Evolutionary conservation across 2,113 vertebrate genomes (phyloP).

Genomic region (Lepisosteus oculatus): DNA sequence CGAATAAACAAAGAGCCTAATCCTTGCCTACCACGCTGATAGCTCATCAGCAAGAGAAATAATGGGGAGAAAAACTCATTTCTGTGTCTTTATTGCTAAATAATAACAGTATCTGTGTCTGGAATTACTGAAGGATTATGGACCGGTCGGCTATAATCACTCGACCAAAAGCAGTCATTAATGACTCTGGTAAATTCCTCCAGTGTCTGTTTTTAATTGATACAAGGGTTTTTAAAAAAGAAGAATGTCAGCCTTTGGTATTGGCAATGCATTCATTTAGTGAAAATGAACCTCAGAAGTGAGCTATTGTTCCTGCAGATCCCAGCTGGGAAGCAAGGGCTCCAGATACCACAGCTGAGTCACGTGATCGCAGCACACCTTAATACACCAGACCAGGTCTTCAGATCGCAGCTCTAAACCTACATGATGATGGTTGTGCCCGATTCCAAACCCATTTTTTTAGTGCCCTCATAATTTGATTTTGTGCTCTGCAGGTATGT

Average conservation of each 20-base stretch:
- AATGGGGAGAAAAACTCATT: no score
- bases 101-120: not conserved
- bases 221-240: no score
- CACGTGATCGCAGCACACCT: not conserved
- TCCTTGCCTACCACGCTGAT: no score
- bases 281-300: no score
- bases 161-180: not conserved
- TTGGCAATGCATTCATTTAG: no score
- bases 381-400: not conserved
- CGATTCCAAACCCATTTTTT: not conserved
- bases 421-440: not conserved
- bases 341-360: not conserved
- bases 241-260: no score
- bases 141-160: not conserved
- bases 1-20: no score
- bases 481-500: not conserved
- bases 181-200: not conserved
- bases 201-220: not conserved
- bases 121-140: constrained; percentile 1
- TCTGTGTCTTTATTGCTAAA: not conserved
- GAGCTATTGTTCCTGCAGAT: no score
- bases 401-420: not conserved
- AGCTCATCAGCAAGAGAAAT: no score
- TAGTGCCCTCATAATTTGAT: no score
- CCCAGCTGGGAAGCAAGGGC: no score